These are phyloP conservation scores for Leptobrachium leishanense DNA, from an alignment of 2,113 vertebrate species.

Conservation along the genomic window DNA sequence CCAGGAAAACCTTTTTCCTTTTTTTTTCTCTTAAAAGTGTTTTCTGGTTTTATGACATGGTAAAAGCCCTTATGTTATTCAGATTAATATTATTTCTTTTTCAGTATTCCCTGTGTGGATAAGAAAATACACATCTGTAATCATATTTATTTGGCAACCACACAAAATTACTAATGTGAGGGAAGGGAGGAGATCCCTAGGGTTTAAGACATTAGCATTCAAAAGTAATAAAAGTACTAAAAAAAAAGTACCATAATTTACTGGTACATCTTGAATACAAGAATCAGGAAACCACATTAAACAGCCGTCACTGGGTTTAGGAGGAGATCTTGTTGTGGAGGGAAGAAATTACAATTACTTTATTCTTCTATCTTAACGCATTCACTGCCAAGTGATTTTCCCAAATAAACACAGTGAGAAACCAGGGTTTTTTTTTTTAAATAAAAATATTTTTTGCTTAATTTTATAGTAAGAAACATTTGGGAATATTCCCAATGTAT, in stretches of 20 bases:
- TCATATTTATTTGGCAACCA: constrained; percentile 38
- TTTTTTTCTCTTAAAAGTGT: constrained; percentile 8
- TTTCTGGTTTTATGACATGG: constrained; percentile 21
- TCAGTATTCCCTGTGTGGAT: constrained; percentile 41
- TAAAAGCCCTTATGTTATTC: constrained; percentile 35
- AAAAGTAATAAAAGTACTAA: constrained; percentile 40
- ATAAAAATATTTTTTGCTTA: too few species aligned
- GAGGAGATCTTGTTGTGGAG: constrained; percentile 6
- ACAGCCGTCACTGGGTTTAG: constrained; percentile 7
- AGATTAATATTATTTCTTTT: constrained; percentile 30
- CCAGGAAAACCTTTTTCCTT: constrained; percentile 14
- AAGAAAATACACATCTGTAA: constrained; percentile 43
- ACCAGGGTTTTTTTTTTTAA: too few species aligned
- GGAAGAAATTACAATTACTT: constrained; percentile 2
- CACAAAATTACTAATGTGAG: constrained; percentile 33
- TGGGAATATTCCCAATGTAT: too few species aligned
- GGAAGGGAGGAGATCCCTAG: constrained; percentile 29
- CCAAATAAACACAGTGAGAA: too few species aligned
- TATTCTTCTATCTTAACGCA: constrained; percentile 12
- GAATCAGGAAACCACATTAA: constrained; percentile 34
- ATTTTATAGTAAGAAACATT: too few species aligned
- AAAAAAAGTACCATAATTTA: constrained; percentile 21
- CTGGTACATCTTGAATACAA: constrained; percentile 9
- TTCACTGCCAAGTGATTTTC: too few species aligned
- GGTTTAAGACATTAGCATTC: constrained; percentile 32